Evolutionary conservation across 2,888 invertebrate genomes (phyloP), one percentile per base, ranked within the genome.

Genomic region (Itoplectis maculator): DNA sequence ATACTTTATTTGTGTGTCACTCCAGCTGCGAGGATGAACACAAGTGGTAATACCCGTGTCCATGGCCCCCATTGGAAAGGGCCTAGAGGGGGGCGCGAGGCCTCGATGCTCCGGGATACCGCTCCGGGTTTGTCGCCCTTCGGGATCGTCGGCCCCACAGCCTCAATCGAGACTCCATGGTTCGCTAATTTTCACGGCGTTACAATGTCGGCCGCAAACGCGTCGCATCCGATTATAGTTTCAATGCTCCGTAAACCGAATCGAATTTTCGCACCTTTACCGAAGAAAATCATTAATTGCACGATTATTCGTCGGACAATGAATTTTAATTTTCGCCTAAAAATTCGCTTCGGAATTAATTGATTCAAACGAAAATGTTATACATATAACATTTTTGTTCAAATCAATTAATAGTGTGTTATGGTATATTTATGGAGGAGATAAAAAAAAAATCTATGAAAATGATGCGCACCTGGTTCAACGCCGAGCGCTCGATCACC

Each of bases 21-120:
- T 91, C 91, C 91, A 91, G 91, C 91, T 91, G 91, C 91, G 90
- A 89, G 91, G 91, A 91, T 91, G 88, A 89, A 88, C 89, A 89
- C 91, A 91, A 91, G 91, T 91, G 91, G 86, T 81, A 61, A 61
- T 61, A 66, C 77, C 76, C 84, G 86, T 86, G 84, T 83, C 86
- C 89, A 84, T 85, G 45, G 73, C 72, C 74, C 79, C 61, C 49
- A 42, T 20, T 51, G 42, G 9, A 66, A 63, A 15, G n/a, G 54
- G 66, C 76, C n/a, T n/a, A n/a, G 84, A 81, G 66, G 59, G 68
- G 68, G 70, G 59, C 66, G 61, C 23, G 49, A 15, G 23, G n/a
- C 13, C 15, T 23, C 18, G 37, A 11, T 69, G 56, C 59, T 40
- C 59, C 49, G 63, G 61, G 61, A 42, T 47, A 77, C 47, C 65